phyloP scores from a whole-genome alignment of 2,888 invertebrate genomes.

The Drosophila ustulata region DNA sequence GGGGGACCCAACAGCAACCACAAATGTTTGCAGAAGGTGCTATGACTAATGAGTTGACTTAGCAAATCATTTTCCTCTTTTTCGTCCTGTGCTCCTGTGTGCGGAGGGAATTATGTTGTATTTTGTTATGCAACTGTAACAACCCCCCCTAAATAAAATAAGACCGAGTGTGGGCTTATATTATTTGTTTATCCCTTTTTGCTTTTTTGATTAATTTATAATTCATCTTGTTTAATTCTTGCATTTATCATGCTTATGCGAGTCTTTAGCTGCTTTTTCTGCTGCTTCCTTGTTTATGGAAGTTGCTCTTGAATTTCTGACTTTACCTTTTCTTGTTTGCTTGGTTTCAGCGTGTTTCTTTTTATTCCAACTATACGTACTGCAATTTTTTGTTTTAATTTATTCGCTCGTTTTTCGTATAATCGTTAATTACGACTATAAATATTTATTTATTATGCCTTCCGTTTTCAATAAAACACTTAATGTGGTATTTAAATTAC shows the following conservation, averaged over 20 bases:
- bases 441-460: not conserved
- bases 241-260: slow-evolving; percentile 12
- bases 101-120: slow-evolving; percentile 25
- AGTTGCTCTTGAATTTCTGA: not conserved
- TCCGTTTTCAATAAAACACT: not conserved
- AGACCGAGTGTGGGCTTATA: slow-evolving; percentile 12
- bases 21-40: slow-evolving; percentile 48
- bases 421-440: not conserved
- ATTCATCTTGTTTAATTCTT: slow-evolving; percentile 23
- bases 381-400: not conserved
- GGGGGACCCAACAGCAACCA: slow-evolving; percentile 16
- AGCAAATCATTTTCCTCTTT: slow-evolving; percentile 27
- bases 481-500: not conserved
- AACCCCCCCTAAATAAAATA: slow-evolving; percentile 25
- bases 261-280: not conserved
- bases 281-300: not conserved
- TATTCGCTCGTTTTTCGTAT: not conserved
- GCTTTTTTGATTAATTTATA: slow-evolving; percentile 19
- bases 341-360: not conserved
- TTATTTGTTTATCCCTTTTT: slow-evolving; percentile 24
- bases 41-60: slow-evolving; percentile 72
- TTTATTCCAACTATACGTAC: not conserved
- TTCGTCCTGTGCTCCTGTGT: not conserved
- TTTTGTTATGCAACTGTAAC: slow-evolving; percentile 20
- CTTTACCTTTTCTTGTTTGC: not conserved